These are phyloP conservation scores for Urocitellus parryii DNA, from an alignment of 2,113 vertebrate genomes.

Conservation along the genomic window DNA sequence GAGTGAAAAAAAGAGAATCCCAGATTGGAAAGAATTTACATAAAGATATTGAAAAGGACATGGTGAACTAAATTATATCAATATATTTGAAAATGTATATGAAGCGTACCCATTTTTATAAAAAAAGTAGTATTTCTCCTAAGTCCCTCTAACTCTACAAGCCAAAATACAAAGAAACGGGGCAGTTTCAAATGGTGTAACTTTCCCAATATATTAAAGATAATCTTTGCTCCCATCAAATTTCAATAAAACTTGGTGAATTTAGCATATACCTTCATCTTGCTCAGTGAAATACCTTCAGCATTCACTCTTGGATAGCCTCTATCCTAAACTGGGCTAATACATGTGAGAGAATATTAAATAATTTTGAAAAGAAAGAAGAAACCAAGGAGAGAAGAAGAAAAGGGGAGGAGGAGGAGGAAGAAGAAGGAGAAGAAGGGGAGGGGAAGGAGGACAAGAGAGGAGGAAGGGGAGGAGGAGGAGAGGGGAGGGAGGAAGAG, in stretches of 20 bases:
- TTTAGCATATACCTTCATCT: background rate
- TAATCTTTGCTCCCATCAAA: background rate
- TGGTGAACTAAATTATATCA: background rate
- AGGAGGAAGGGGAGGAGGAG: no score
- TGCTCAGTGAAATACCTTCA: background rate
- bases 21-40: background rate
- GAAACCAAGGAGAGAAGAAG: accelerated
- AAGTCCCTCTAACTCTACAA: background rate
- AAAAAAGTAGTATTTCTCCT: background rate
- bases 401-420: no score
- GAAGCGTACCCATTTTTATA: background rate
- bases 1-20: background rate
- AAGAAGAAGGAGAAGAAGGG: no score
- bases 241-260: background rate
- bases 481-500: accelerated
- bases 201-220: background rate
- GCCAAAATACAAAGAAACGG: background rate
- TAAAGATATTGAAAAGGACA: background rate
- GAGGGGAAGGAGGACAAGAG: accelerated
- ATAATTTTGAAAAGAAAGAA: background rate
- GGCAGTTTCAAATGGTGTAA: background rate
- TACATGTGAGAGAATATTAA: background rate
- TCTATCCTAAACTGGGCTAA: background rate
- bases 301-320: background rate
- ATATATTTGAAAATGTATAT: background rate